Conservation (phyloP, 2,888 invertebrate species). For the Leucoma salicis region DNA sequence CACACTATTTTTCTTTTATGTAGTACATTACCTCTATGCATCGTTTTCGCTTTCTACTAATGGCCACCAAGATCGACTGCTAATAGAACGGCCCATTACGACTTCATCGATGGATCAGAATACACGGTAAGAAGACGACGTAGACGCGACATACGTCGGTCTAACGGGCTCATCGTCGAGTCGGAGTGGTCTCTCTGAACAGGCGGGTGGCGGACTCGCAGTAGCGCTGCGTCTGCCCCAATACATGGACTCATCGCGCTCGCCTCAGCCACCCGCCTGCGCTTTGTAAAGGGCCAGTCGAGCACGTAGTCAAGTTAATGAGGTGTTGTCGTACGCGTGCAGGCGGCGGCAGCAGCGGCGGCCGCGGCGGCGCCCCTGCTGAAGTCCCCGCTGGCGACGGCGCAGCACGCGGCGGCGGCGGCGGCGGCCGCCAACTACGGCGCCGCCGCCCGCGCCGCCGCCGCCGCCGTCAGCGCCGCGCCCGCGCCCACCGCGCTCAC, state of each 20-base stretch:
- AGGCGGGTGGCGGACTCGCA: too few species aligned
- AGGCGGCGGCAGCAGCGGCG: conserved; percentile 85
- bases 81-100: conserved; percentile 3
- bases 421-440: conserved; percentile 94
- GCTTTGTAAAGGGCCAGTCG: not conserved
- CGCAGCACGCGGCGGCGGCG: conserved; percentile 94
- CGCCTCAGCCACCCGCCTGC: too few species aligned
- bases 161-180: conserved; percentile 69
- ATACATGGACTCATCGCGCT: too few species aligned
- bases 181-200: not conserved
- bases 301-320: not conserved
- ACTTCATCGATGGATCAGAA: conserved; percentile 9
- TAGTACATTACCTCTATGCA: conserved; percentile 46
- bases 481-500: conserved; percentile 83
- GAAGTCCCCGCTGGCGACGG: conserved; percentile 91
- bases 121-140: conserved; percentile 24
- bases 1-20: conserved; percentile 38
- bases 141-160: conserved; percentile 11
- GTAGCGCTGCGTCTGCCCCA: too few species aligned
- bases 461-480: conserved; percentile 85
- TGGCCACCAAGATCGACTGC: conserved; percentile 32
- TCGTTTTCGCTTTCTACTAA: conserved; percentile 51
- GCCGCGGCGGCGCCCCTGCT: conserved; percentile 90
- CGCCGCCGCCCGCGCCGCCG: conserved; percentile 91
- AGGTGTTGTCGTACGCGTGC: conserved; percentile 20